Percentiles rank a stretch among this genome's conserved stretches.
phyloP scores from a whole-genome alignment of 2,113 vertebrate genomes.

The Noturus placidus region DNA sequence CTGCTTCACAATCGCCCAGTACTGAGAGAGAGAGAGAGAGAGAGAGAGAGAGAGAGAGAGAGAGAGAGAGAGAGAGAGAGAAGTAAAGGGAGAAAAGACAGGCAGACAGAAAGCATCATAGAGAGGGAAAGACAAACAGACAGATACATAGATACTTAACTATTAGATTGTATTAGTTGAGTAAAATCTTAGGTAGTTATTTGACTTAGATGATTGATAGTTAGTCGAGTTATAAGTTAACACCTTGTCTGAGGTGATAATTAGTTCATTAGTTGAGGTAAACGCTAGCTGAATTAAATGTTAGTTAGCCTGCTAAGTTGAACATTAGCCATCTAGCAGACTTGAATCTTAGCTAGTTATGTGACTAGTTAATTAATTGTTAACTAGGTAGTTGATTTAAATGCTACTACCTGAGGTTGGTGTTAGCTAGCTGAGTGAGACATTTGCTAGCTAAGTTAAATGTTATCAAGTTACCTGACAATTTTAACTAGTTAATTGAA shows the following conservation, averaged over 20 bases:
- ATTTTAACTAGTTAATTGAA: background rate
- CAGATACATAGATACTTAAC: background rate
- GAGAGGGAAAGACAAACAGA: background rate
- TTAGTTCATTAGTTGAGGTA: background rate
- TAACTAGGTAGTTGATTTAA: background rate
- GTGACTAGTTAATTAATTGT: background rate
- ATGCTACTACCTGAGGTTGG: background rate
- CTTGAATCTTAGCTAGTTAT: background rate
- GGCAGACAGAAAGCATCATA: background rate
- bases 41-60: background rate
- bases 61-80: background rate
- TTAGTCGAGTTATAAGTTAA: background rate
- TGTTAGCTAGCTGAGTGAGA: background rate
- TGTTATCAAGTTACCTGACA: background rate
- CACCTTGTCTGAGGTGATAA: too few relatives aligned
- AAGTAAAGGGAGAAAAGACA: background rate
- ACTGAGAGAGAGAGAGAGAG: background rate
- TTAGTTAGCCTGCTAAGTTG: background rate
- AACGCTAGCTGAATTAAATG: background rate
- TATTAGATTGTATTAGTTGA: background rate
- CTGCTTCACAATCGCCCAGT: slow-evolving; percentile 62
- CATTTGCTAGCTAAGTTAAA: background rate
- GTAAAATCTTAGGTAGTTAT: background rate
- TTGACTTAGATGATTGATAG: background rate
- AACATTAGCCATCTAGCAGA: background rate